Evolutionary conservation across 2,888 invertebrate species (phyloP), one percentile per base, ranked within the genome.

Genomic region (Drosophila robusta): DNA sequence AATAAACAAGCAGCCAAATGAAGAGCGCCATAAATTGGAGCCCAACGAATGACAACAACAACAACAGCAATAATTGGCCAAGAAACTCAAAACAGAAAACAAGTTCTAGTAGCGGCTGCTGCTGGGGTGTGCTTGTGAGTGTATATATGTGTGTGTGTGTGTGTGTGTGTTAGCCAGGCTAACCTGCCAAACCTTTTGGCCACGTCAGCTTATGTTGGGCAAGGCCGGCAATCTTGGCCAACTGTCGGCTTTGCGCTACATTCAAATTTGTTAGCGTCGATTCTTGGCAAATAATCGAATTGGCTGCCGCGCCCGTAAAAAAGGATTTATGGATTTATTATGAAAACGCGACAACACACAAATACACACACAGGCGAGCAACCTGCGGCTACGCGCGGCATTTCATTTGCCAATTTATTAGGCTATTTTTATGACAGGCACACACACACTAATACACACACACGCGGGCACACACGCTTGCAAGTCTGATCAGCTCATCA

Each of bases 321-420:
- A 83, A 70, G 85, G 85, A 84, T 84, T 84, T 84, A 85, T 84
- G 83, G 85, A 84, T 85, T 84, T 84, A 83, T 85, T 79, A 85
- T 80, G 78, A 83, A 79, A 83, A 74, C 46, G 73, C 84, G 73
- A 69, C 71, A 79, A 49, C 62, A 66, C 63, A 57, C 54, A 16
- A 26, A 29, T 22, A 26, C 12, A 44, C 26, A 44, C 14, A 42
- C 24, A 49, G 41, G 49, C 54, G 65, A 63, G 61, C 60, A 75
- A 82, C 79, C 77, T 83, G 84, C 75, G 60, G 78, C 70, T 73
- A 63, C 70, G 74, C 79, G 65, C 66, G 78, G 75, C 65, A 66
- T 76, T 83, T 80, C 65, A 68, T 81, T 83, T 83, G 85, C 77
- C 77, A 75, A 79, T 83, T 83, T 83, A 85, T 85, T 85, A 79